phyloP scores from a whole-genome alignment of 2,888 invertebrate genomes.

The Cylindroiulus punctatus region DNA sequence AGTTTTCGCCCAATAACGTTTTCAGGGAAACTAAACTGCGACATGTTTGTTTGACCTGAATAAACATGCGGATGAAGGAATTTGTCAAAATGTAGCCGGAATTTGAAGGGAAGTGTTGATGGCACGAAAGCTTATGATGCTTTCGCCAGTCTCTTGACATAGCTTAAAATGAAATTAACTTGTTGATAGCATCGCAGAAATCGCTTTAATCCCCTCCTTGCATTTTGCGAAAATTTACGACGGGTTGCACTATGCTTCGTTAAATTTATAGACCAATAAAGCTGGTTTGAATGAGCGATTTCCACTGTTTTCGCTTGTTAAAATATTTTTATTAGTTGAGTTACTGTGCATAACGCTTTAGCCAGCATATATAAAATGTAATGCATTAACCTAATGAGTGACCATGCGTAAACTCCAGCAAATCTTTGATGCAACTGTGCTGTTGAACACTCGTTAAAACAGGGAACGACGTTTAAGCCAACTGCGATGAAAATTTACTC shows the following conservation, averaged over 20 bases:
- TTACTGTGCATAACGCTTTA: background rate
- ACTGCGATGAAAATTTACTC: background rate
- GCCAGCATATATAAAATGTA: background rate
- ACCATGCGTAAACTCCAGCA: background rate
- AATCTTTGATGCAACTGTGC: background rate
- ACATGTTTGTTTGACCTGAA: background rate
- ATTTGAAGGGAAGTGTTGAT: background rate
- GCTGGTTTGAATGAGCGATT: background rate
- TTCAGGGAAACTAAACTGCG: too few species aligned
- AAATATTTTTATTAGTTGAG: constrained; percentile 33
- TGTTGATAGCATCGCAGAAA: constrained; percentile 29
- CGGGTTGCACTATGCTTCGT: constrained; percentile 16
- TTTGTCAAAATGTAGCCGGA: background rate
- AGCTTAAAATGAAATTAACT: constrained; percentile 4
- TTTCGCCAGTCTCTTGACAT: background rate
- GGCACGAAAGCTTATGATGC: background rate
- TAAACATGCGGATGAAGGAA: background rate
- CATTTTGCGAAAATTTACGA: background rate
- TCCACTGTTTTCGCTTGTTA: constrained; percentile 16
- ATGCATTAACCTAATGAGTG: constrained; percentile 23
- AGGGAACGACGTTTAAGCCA: background rate
- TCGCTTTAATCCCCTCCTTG: background rate
- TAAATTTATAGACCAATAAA: constrained; percentile 4
- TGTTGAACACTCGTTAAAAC: background rate
- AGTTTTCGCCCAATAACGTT: too few species aligned